Evolutionary conservation across 2,113 vertebrate species (phyloP).

Genomic region (Apteryx owenii): DNA sequence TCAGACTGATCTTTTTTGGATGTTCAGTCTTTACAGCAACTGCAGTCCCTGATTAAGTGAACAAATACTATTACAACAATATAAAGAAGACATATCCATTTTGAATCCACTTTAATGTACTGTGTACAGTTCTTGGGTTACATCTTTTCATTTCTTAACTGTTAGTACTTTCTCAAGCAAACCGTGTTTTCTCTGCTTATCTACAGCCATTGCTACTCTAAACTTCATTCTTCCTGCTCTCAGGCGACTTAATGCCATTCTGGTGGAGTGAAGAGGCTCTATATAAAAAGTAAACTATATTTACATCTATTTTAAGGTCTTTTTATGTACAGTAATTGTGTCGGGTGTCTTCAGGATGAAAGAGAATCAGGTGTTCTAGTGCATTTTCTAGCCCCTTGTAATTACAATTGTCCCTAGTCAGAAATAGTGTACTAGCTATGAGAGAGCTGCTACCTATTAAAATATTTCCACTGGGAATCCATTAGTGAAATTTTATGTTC

Average conservation of each 20-base stretch:
- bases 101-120: neutral
- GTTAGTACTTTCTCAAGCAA: neutral
- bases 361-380: neutral
- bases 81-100: neutral
- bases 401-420: neutral
- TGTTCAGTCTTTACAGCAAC: neutral
- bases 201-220: neutral
- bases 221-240: neutral
- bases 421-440: neutral
- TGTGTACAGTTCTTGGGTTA: neutral
- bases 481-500: conserved; percentile 33
- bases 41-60: neutral
- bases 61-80: neutral
- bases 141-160: neutral
- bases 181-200: neutral
- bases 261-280: neutral
- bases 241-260: neutral
- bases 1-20: neutral
- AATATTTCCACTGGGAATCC: neutral
- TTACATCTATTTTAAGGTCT: neutral
- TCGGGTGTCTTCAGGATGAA: neutral
- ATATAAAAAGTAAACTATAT: neutral
- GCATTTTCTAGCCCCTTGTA: neutral
- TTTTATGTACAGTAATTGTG: neutral
- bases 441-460: neutral